A percentile compares a stretch with the other conserved stretches of the same genome.
Conservation (phyloP, 2,888 invertebrate species). For the Nomada ruficornis region DNA sequence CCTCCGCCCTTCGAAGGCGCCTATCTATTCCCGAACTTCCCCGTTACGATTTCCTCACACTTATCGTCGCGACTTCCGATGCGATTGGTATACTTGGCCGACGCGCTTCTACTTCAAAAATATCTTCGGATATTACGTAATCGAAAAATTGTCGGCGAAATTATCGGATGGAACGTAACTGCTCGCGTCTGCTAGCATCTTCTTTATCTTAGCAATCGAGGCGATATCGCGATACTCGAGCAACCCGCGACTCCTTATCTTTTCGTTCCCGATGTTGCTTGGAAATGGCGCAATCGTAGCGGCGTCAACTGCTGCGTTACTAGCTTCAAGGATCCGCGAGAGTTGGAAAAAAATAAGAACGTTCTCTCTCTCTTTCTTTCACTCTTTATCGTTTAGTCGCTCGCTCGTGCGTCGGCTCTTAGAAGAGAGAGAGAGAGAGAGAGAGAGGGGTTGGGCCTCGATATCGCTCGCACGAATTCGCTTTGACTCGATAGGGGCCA, state of each 20-base stretch:
- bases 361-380: background rate
- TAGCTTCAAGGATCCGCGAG: too few species aligned
- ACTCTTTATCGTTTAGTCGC: background rate
- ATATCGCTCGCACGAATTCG: slow-evolving; percentile 15
- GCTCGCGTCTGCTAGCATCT: too few species aligned
- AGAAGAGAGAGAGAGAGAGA: too few species aligned
- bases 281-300: slow-evolving; percentile 19
- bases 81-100: slow-evolving; percentile 18
- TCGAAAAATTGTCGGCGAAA: slow-evolving; percentile 21
- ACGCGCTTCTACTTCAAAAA: slow-evolving; percentile 10
- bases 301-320: background rate
- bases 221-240: background rate
- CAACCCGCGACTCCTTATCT: background rate
- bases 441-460: background rate
- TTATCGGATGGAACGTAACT: slow-evolving; percentile 9
- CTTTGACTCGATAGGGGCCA: background rate
- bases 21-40: background rate
- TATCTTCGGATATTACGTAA: slow-evolving; percentile 39
- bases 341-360: background rate
- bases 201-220: background rate
- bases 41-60: background rate
- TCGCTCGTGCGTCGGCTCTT: background rate
- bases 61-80: too few species aligned
- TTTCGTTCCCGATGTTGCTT: background rate
- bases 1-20: background rate